Percentiles rank a stretch among this genome's conserved stretches.
Evolutionary conservation across 1,140 invertebrate genomes (phyloP).

Genomic region (Brachionus plicatilis): DNA sequence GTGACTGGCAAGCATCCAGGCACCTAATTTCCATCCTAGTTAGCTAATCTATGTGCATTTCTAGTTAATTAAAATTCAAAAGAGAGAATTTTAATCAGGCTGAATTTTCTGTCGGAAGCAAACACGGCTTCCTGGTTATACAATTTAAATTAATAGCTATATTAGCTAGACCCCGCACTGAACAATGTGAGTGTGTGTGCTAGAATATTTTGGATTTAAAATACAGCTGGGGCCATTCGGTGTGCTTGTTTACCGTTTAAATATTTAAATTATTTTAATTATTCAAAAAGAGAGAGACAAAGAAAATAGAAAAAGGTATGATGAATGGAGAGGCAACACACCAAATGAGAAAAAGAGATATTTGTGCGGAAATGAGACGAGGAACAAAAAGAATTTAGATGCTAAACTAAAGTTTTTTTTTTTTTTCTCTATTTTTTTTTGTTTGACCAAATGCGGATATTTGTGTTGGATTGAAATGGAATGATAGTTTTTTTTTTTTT

Average conservation of each 20-base stretch:
- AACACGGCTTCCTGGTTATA: neutral
- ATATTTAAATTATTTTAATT: constrained; percentile 37
- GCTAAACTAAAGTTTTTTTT: neutral
- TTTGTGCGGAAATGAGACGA: neutral
- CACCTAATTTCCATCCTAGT: neutral
- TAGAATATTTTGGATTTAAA: neutral
- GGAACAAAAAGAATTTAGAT: constrained; percentile 1
- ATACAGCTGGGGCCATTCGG: neutral
- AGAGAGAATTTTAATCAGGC: neutral
- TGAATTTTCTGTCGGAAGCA: neutral
- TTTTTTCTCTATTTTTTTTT: neutral
- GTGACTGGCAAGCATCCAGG: neutral
- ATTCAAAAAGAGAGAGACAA: neutral
- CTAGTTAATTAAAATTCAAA: constrained; percentile 11
- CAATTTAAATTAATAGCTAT: neutral
- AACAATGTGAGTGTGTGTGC: neutral
- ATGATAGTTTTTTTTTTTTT: neutral
- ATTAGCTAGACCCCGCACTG: neutral
- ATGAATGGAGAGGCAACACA: neutral
- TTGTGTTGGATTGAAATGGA: constrained; percentile 35
- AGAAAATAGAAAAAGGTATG: neutral
- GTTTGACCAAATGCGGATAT: constrained; percentile 30
- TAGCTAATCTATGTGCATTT: neutral
- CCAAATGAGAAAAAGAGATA: neutral
- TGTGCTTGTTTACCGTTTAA: constrained; percentile 8